A percentile compares a stretch with the other conserved stretches of the same genome.
phyloP scores from a whole-genome alignment of 37 sponge, comb jelly and placozoan species.

The Cliona cf. orientalis region DNA sequence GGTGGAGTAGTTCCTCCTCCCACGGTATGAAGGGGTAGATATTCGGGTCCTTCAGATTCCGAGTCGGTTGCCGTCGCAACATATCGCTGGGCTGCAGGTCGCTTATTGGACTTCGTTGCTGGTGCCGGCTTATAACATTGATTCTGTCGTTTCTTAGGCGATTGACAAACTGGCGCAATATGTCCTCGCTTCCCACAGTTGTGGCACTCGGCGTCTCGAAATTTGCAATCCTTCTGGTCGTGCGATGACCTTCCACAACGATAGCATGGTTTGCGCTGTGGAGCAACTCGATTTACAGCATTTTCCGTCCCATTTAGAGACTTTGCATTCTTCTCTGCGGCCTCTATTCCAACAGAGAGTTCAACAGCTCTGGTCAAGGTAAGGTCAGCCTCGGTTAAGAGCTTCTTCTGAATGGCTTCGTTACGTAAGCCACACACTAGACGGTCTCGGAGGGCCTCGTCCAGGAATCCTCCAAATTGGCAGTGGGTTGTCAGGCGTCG shows the following conservation, averaged over 20 bases:
- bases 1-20: too few relatives aligned
- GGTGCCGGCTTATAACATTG: neutral
- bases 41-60: conserved; percentile 10
- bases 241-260: neutral
- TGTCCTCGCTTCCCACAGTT: conserved; percentile 15
- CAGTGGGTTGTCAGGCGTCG: conserved; percentile 7
- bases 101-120: too few relatives aligned
- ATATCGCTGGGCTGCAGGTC: neutral
- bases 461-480: conserved; percentile 5
- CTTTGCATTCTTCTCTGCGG: too few relatives aligned
- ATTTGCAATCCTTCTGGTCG: neutral
- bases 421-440: too few relatives aligned
- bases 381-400: neutral
- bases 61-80: neutral
- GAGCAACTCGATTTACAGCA: neutral
- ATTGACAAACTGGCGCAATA: conserved; percentile 1
- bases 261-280: neutral
- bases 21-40: too few relatives aligned
- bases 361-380: too few relatives aligned
- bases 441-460: too few relatives aligned
- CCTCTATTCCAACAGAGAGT: too few relatives aligned
- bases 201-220: neutral
- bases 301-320: too few relatives aligned
- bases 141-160: neutral
- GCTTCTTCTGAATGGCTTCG: too few relatives aligned